phyloP scores from a whole-genome alignment of 2,113 vertebrate genomes.

The Clupea harengus region DNA sequence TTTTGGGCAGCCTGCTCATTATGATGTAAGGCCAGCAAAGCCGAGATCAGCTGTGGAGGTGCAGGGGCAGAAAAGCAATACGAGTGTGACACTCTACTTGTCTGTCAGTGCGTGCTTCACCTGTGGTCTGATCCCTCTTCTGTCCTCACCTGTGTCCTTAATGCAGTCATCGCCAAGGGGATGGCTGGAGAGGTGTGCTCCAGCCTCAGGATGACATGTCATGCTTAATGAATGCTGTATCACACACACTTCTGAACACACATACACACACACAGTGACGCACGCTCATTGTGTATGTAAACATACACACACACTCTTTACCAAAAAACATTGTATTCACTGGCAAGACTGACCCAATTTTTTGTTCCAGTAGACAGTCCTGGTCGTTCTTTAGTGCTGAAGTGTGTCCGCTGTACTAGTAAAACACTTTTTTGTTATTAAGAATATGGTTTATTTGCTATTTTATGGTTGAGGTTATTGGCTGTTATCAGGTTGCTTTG shows the following conservation, averaged over 20 bases:
- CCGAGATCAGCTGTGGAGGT: neutral
- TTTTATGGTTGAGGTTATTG: neutral
- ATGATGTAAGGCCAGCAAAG: neutral
- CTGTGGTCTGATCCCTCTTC: neutral
- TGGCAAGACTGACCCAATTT: constrained; percentile 19
- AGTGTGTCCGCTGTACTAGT: neutral
- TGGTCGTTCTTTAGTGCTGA: neutral
- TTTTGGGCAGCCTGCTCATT: neutral
- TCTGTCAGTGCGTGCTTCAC: neutral
- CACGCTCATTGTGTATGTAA: neutral
- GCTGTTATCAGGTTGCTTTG: neutral
- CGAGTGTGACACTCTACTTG: neutral
- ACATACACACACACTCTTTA: constrained; percentile 20
- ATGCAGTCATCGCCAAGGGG: constrained; percentile 49
- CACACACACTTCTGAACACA: neutral
- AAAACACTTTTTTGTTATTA: neutral
- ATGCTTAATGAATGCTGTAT: constrained; percentile 20
- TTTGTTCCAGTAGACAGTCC: neutral
- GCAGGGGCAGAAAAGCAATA: neutral
- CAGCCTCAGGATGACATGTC: constrained; percentile 33
- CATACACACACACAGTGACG: neutral
- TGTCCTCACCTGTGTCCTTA: constrained; percentile 54
- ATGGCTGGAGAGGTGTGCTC: constrained; percentile 8
- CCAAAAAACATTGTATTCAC: constrained; percentile 40
- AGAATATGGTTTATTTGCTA: neutral